Evolutionary conservation across 2,797 vertebrate genomes (phyloP), one percentile per base, ranked within the genome.

Genomic region (Anas capensis): DNA sequence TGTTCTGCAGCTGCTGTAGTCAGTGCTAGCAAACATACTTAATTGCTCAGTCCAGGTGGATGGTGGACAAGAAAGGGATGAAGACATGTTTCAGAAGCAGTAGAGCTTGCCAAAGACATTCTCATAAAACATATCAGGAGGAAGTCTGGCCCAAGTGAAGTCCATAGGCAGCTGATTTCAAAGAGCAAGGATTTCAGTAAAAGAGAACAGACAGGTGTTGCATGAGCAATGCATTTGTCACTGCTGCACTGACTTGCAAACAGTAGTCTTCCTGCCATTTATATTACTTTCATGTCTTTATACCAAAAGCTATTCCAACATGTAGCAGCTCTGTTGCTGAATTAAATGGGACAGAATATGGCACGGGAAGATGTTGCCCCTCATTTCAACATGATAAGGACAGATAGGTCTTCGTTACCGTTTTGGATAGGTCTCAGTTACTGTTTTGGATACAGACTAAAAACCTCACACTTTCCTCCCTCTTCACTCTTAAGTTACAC

Each of bases 311-410:
- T 58, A 78, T 54, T 62, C 79, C 76, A 94, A 80, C 36, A 64
- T 6, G 8, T 69, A 82, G 79, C 69, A 89, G 77, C 24, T 94
- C 78, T 79, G 34, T 31, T 5, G 10, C 69, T 62, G 54, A 89
- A 91, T 82, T 81, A 75, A 89, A 79, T 27, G 15, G 34, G 61
- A 83, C 40, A 89, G 68, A 82, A 80, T 42, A 68, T 6, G 10
- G 49, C 75, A 75, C 1, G 31, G 82, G 49, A 82, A 87, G 70
- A 93, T 82, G 42, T 5, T 2, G 1, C 21, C n/a, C 15, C 42
- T 79, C 61, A 83, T 90, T 91, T 90, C 57, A 79, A 65, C 38
- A 48, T 42, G 88, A 87, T 91, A 61, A 92, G 71, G 49, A 96
- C 64, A 88, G 60, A 85, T 58, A 62, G 66, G n/a, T 81, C 34